A percentile compares a stretch with the other conserved stretches of the same genome.
Conservation (phyloP, 1,140 invertebrate species). For the Listronotus oregonensis region DNA sequence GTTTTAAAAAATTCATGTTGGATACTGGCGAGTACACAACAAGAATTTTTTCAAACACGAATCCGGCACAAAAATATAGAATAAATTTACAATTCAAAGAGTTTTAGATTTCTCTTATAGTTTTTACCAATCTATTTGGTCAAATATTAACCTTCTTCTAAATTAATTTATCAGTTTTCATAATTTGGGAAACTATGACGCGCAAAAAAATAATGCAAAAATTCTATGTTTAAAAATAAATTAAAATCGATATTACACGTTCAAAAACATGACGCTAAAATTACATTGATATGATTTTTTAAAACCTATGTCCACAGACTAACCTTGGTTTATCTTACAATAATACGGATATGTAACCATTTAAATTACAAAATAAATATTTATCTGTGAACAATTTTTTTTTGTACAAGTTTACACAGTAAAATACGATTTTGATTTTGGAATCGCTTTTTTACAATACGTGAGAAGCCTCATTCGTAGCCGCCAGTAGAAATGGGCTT, state of each 20-base stretch:
- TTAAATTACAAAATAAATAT: conserved; percentile 28
- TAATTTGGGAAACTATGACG: too few species aligned
- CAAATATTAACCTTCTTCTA: too few species aligned
- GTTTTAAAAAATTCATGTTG: too few species aligned
- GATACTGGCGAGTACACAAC: too few species aligned
- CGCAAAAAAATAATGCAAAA: background rate
- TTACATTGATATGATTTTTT: conserved; percentile 51
- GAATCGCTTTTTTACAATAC: background rate
- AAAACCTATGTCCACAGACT: conserved; percentile 41
- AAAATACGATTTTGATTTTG: background rate
- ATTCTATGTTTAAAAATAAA: background rate
- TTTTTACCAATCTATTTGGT: too few species aligned
- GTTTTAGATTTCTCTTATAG: too few species aligned
- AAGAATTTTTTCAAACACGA: too few species aligned
- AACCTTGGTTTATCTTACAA: conserved; percentile 27
- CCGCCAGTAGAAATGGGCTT: too few species aligned
- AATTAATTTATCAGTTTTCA: too few species aligned
- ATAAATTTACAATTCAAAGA: too few species aligned
- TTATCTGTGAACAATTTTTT: conserved; percentile 38
- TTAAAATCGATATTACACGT: conserved; percentile 4
- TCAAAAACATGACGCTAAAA: conserved; percentile 23
- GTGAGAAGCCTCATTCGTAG: too few species aligned
- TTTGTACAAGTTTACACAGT: conserved; percentile 24
- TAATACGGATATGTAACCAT: conserved; percentile 30
- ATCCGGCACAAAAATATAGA: too few species aligned